Evolutionary conservation across 1,140 invertebrate genomes (phyloP).

Genomic region (Homarus americanus): DNA sequence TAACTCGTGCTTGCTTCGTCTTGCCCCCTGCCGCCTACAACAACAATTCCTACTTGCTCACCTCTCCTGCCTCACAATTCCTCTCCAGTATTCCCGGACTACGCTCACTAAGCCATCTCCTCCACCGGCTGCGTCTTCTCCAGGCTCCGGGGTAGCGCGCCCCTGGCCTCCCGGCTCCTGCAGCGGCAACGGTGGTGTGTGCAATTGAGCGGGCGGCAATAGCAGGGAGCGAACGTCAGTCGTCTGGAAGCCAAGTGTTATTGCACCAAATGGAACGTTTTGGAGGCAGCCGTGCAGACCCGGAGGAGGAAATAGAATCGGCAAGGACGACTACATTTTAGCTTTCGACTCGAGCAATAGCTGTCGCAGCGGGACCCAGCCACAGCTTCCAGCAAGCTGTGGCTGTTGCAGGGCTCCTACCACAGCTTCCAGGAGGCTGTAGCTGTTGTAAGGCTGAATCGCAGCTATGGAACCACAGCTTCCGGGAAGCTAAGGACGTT

Average conservation of each 20-base stretch:
- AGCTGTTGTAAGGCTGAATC: no score
- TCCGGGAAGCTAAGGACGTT: no score
- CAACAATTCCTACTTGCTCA: slow-evolving; percentile 11
- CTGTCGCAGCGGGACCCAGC: not conserved
- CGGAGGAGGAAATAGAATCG: slow-evolving; percentile 45
- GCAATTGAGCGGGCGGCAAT: slow-evolving; percentile 44
- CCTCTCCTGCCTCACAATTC: not conserved
- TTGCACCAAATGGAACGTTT: slow-evolving; percentile 48
- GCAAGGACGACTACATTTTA: slow-evolving; percentile 42
- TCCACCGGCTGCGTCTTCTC: slow-evolving; percentile 12
- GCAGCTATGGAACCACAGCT: no score
- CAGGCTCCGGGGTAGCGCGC: not conserved
- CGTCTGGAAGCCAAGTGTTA: slow-evolving; percentile 47
- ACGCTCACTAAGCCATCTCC: slow-evolving; percentile 14
- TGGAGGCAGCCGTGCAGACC: slow-evolving; percentile 36
- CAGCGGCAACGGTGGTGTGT: slow-evolving; percentile 6
- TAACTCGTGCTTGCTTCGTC: not conserved
- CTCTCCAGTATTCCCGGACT: not conserved
- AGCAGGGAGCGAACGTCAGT: slow-evolving; percentile 16
- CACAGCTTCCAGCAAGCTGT: not conserved
- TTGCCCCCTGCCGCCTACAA: not conserved
- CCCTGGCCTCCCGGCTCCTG: not conserved
- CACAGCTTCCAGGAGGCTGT: no score
- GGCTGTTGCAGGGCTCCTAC: not conserved
- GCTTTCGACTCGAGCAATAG: slow-evolving; percentile 19